Evolutionary conservation across 2,797 vertebrate genomes (phyloP).

Genomic region (Sebastiscus albofasciatus): DNA sequence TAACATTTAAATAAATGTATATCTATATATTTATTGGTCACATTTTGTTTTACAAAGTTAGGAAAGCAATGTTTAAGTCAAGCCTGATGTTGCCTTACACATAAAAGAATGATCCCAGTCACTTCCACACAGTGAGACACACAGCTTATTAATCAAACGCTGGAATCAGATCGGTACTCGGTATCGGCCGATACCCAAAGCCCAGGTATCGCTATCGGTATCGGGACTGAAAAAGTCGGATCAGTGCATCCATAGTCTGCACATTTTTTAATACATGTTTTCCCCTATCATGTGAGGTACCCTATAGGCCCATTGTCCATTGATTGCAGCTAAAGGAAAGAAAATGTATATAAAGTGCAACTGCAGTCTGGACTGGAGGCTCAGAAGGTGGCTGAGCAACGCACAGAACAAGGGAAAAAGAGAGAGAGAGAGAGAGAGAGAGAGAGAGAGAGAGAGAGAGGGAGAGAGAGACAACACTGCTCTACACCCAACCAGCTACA

Average conservation of each 20-base stretch:
- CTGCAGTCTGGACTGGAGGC: constrained; percentile 68
- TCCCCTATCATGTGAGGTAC: constrained; percentile 46
- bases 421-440: constrained; percentile 43
- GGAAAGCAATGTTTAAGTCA: background rate
- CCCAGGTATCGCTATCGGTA: background rate
- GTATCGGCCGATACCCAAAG: background rate
- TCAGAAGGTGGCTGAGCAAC: constrained; percentile 71
- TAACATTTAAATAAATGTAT: background rate
- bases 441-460: constrained; percentile 21
- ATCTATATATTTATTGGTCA: background rate
- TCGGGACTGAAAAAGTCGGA: background rate
- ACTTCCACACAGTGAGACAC: background rate
- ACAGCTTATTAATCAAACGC: background rate
- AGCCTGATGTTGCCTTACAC: background rate
- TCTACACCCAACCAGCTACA: constrained; percentile 77
- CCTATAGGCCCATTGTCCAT: constrained; percentile 71
- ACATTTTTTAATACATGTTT: constrained; percentile 30
- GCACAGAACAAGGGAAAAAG: constrained; percentile 69
- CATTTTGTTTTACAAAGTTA: background rate
- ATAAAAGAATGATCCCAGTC: background rate
- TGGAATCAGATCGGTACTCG: fast-evolving
- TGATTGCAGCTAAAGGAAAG: constrained; percentile 69
- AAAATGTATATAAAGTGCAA: constrained; percentile 64
- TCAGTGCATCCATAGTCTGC: background rate
- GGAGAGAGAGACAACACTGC: constrained; percentile 50